Base-by-base conservation (phyloP, 2,888 invertebrate species). In the Cosmia pyralina region DNA sequence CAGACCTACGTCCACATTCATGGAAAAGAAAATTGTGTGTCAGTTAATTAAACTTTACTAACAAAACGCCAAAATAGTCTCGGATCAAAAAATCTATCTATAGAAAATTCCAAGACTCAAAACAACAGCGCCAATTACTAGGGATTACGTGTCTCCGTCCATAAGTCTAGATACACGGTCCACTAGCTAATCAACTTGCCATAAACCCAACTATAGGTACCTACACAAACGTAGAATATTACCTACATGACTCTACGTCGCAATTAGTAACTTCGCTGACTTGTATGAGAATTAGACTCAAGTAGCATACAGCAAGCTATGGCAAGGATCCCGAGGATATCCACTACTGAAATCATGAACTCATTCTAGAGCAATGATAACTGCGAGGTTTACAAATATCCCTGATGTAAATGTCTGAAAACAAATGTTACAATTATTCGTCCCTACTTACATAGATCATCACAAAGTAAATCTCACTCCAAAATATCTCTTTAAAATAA, bases 401-500 rank as follows among this genome's bases (percentile, higher is more conserved):
- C 6, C 8, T 50, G 6, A 13, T 4, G 7, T 71, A 55, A 11
- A 71, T 28, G 2, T 22, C 64, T 19, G 34, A 50, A 75, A 41
- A 44, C 46, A 55, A 74, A 53, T 53, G 1, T n/a, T 17, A 10
- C 1, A 15, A 69, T 28, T 69, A 52, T n/a, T 28, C 50, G 41
- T 28, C 10, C 46, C 13, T 55, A 44, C 46, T 57, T 52, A 59
- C 38, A 19, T 62, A 80, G 69, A 60, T 70, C 60, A 48, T 66
- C 75, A 57, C 10, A 65, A 72, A 74, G 59, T 53, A 46, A 69
- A 82, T 72, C 34, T 48, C 55, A 60, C 41, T 60, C 57, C 83
- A 77, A 71, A 78, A 73, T 79, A 77, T 69, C 53, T 67, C 69
- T 71, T 60, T 60, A 62, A 82, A 82, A 69, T 76, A 77, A n/a